These are phyloP conservation scores for Bombus turneri DNA, from an alignment of 1,140 invertebrate species.

Conservation along the genomic window DNA sequence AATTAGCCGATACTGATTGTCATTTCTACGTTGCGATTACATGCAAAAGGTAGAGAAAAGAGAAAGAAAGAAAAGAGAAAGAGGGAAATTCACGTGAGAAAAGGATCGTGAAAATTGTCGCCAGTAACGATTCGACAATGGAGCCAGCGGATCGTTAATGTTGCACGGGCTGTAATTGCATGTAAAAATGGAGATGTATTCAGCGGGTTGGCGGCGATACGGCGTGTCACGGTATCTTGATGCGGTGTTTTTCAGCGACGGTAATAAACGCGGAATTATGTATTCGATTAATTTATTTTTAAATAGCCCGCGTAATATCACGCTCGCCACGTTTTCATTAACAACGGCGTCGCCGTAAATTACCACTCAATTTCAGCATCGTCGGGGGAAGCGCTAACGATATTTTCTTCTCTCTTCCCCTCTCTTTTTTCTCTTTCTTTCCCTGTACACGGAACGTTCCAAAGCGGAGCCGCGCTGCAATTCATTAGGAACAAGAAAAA, in stretches of 20 bases:
- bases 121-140: constrained; percentile 4
- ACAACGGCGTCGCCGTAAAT: constrained; percentile 67
- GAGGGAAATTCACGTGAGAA: background rate
- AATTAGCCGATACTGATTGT: background rate
- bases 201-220: background rate
- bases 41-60: too few relatives aligned
- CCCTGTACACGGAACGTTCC: background rate
- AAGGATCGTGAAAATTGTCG: background rate
- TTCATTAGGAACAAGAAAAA: constrained; percentile 10
- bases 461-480: constrained; percentile 9
- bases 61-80: fast-evolving
- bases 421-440: background rate
- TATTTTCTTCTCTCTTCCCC: background rate
- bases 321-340: constrained; percentile 66
- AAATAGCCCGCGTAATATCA: constrained; percentile 41
- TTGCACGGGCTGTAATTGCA: constrained; percentile 7
- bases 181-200: constrained; percentile 38
- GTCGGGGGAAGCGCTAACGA: background rate
- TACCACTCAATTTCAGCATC: constrained; percentile 64
- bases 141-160: constrained; percentile 6
- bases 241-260: constrained; percentile 20
- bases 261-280: constrained; percentile 43
- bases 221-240: constrained; percentile 14
- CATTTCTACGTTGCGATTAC: background rate
- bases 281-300: constrained; percentile 52